Percentiles rank a stretch among this genome's conserved stretches.
These are phyloP conservation scores for Megalops atlanticus DNA, from an alignment of 2,113 vertebrate species.

Conservation along the genomic window DNA sequence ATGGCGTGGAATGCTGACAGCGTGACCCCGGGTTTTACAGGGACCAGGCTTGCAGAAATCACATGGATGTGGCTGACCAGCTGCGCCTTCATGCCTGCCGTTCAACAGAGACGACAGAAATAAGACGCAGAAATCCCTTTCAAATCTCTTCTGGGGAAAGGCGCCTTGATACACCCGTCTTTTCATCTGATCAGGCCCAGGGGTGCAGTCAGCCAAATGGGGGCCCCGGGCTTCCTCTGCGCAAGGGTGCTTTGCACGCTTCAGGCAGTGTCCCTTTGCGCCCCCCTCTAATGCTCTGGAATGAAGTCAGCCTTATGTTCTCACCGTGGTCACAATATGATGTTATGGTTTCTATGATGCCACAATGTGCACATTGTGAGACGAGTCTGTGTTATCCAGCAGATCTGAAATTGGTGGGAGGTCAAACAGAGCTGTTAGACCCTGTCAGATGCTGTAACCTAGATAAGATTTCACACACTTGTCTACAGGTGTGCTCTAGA, in stretches of 20 bases:
- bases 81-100: neutral
- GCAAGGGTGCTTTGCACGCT: neutral
- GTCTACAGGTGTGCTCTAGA: too few species aligned
- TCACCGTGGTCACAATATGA: slow-evolving; percentile 26
- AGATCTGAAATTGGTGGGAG: neutral
- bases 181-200: neutral
- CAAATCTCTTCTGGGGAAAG: neutral
- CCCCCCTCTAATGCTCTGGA: slow-evolving; percentile 13
- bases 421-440: neutral
- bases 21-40: neutral
- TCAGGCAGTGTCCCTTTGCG: neutral
- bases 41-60: neutral
- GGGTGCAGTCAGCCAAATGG: neutral
- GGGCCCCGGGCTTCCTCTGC: neutral
- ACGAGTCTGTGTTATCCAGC: slow-evolving; percentile 10
- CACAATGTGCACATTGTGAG: slow-evolving; percentile 32
- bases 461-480: neutral
- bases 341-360: too few species aligned
- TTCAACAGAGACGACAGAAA: neutral
- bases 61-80: neutral
- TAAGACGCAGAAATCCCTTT: neutral
- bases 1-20: too few species aligned
- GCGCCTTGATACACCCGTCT: neutral
- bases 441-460: neutral
- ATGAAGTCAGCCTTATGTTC: slow-evolving; percentile 24